Percentiles rank a stretch among this genome's conserved stretches.
phyloP scores from a whole-genome alignment of 2,888 invertebrate genomes.

The Drosophila mayaguana region DNA sequence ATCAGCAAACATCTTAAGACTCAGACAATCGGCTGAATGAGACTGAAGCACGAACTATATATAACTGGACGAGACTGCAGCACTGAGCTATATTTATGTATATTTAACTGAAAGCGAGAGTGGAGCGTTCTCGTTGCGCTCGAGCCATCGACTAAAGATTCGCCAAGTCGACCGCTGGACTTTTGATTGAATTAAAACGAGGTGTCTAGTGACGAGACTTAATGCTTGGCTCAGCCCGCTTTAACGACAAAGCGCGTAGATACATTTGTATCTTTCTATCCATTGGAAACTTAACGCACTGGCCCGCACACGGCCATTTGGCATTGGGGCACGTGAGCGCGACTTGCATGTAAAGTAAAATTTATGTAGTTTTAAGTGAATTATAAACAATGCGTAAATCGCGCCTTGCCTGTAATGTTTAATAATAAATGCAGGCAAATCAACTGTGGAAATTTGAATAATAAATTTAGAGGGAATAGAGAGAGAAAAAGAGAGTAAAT shows the following conservation, averaged over 20 bases:
- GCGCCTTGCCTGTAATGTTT: conserved; percentile 52
- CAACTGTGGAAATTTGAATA: conserved; percentile 71
- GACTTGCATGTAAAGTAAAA: conserved; percentile 77
- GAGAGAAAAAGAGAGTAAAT: conserved; percentile 36
- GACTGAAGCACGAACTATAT: conserved; percentile 26
- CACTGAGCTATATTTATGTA: neutral
- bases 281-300: conserved; percentile 50
- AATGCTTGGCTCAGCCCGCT: conserved; percentile 28
- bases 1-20: conserved; percentile 45
- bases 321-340: conserved; percentile 69
- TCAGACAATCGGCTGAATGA: conserved; percentile 44
- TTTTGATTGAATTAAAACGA: conserved; percentile 79
- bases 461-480: conserved; percentile 60
- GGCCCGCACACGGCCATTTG: conserved; percentile 23
- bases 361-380: conserved; percentile 80
- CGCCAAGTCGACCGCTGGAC: conserved; percentile 40
- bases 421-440: conserved; percentile 70
- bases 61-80: conserved; percentile 4
- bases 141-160: conserved; percentile 70
- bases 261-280: conserved; percentile 58
- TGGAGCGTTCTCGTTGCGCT: conserved; percentile 65
- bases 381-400: conserved; percentile 69
- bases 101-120: conserved; percentile 29
- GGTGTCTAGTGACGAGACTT: conserved; percentile 37
- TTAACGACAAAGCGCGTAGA: conserved; percentile 35